Evolutionary conservation across 1,140 invertebrate species (phyloP), one percentile per base, ranked within the genome.

Genomic region (Zaprionus vittiger): DNA sequence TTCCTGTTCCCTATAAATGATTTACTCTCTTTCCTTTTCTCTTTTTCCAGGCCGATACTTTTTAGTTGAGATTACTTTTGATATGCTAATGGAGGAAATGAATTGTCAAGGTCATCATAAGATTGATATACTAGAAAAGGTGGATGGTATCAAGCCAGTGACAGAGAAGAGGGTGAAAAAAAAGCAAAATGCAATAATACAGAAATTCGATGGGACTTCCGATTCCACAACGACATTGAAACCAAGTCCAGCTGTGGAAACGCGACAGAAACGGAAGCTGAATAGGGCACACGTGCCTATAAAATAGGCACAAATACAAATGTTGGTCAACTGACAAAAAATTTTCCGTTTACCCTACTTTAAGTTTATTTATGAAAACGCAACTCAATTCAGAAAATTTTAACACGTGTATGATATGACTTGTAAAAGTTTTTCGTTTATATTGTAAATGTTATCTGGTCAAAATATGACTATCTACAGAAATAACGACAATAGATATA

Each of bases 11-110:
- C 15, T n/a, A 15, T 9, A 2, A 41, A 41, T 41, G 3, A 38
- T 15, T 26, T 26, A 15, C 12, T 14, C 15, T 7, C 15, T n/a
- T 15, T n/a, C n/a, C 0, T 59, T 5, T 59, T 5, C 0, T 0
- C 6, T 12, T 6, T 44, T 12, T 0, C 1, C 22, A 86, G 83
- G 77, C n/a, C 63, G 83, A 5, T 86, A 80, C 56, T 86, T 75
- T 61, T 3, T 83, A 24, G 70, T 80, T 1, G 55, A 77, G 0
- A 80, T 86, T 62, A 80, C 67, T 0, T 86, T 86, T 54, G 77
- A 74, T 5, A 38, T 44, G 2, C 61, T 86, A 0, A 66, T 62
- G 37, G 14, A 17, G 1, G 80, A 87, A 15, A 67, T 83, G 20
- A 47, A 66, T 1, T 22, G 54, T 1, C 4, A 63, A 15, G 38